Base-by-base conservation (phyloP, 53 echinoderm and acorn worm genomes). In the Echinarachnius parma region DNA sequence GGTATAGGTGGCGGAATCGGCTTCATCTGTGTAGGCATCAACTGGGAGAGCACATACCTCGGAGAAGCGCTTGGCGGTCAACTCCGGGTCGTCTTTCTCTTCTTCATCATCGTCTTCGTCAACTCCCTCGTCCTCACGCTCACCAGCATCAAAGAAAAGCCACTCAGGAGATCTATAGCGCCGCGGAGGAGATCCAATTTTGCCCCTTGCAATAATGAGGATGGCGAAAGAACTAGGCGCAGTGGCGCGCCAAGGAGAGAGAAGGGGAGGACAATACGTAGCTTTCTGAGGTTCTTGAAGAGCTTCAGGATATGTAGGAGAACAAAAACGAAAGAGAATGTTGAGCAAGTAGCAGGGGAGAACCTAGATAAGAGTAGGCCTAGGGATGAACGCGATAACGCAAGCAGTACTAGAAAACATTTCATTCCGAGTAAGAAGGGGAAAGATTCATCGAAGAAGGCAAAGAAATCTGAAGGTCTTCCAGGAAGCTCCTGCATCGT, bases 61-160 rank as follows among this genome's bases (percentile, higher is more conserved):
- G 86, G 86, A 10, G 39, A 53, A 28, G 76, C 72, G 16, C 66
- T 84, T 4, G 84, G 84, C 4, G 57, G 60, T 31, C 89, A 89
- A 48, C 45, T 57, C 3, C 69, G 69, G 1, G 77, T 89, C 26
- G 62, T 89, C 21, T 89, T 80, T 44, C 33, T 84, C 21, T 59
- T 89, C 28, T 77, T 63, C 19, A 14, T 76, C 21, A 14, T 64
- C 53, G 52, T 80, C 35, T 76, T 70, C 21, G 14, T 32, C 49
- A 34, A 77, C 19, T 63, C 64, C 22, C 76, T 89, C 60, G 62
- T 61, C 53, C 76, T 89, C 32, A 89, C 84, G 18, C 70, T 89
- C 9, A 61, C 77, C 20, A 89, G 89, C 30, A 67, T 89, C 9
- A 80, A 76, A 48, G 89, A 89, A 34, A 80, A 66, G 31, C 84